A percentile compares a stretch with the other conserved stretches of the same genome.
Evolutionary conservation across 2,113 vertebrate genomes (phyloP).

Genomic region (Galemys pyrenaicus): DNA sequence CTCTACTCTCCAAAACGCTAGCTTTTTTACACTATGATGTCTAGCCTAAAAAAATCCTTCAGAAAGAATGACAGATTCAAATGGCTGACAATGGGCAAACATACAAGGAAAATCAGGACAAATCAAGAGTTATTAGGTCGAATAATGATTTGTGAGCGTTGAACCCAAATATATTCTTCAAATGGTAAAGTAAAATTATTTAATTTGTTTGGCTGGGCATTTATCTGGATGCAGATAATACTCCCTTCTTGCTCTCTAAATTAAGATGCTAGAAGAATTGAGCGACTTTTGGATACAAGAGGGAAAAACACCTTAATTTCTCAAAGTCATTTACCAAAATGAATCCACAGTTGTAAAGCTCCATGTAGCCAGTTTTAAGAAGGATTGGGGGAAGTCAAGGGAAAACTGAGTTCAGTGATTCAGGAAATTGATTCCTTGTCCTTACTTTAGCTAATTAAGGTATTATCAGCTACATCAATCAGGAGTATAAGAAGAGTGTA

Average conservation of each 20-base stretch:
- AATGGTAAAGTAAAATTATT: constrained; percentile 7
- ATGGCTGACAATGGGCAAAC: neutral
- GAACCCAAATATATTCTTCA: neutral
- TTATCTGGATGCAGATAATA: neutral
- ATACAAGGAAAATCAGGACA: neutral
- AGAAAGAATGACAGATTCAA: constrained; percentile 7
- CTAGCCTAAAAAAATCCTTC: neutral
- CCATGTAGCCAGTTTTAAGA: neutral
- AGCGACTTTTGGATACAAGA: neutral
- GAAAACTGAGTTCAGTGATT: neutral
- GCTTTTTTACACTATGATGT: neutral
- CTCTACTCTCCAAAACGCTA: neutral
- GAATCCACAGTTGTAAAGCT: constrained; percentile 2
- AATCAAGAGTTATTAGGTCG: neutral
- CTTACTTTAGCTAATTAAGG: neutral
- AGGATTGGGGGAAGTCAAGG: neutral
- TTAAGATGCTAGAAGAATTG: neutral
- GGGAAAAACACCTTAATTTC: constrained; percentile 33
- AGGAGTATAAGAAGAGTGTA: neutral
- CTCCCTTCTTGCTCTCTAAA: neutral
- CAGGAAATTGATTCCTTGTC: constrained; percentile 1
- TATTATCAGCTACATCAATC: neutral
- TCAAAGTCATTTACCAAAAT: neutral
- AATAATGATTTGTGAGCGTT: neutral
- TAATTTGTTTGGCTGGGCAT: neutral